These are phyloP conservation scores for Albula goreensis DNA, from an alignment of 2,113 vertebrate species.

Conservation along the genomic window DNA sequence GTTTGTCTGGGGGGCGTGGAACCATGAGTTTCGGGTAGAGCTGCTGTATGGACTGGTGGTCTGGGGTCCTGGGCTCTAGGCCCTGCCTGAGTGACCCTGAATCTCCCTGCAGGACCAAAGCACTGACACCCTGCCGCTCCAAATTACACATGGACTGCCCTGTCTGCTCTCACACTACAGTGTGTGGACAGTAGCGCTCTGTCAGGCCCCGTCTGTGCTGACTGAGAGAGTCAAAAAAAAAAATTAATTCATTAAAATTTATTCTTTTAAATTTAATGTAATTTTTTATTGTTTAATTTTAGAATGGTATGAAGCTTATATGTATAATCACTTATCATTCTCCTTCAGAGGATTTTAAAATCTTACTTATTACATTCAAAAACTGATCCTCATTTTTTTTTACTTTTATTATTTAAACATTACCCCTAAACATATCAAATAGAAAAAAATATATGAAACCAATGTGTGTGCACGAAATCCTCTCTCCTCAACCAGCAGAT, in stretches of 20 bases:
- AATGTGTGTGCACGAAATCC: not conserved
- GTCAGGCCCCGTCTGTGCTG: constrained; percentile 22
- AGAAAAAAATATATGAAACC: not conserved
- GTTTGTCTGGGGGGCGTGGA: not conserved
- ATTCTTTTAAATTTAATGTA: not conserved
- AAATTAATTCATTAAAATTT: too few relatives aligned
- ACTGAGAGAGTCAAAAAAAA: not conserved
- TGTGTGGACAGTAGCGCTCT: constrained; percentile 26
- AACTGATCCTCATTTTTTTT: not conserved
- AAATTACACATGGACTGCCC: constrained; percentile 15
- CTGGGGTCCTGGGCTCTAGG: constrained; percentile 12
- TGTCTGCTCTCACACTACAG: constrained; percentile 22
- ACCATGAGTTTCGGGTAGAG: not conserved
- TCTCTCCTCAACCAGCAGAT: not conserved
- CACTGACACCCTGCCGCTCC: constrained; percentile 31
- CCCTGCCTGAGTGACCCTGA: constrained; percentile 20
- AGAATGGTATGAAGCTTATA: too few relatives aligned
- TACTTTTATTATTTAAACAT: not conserved
- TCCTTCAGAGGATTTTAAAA: too few relatives aligned
- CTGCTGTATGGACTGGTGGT: constrained; percentile 1
- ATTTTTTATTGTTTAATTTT: not conserved
- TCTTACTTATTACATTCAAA: not conserved
- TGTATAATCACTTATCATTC: too few relatives aligned
- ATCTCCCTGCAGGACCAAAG: constrained; percentile 25
- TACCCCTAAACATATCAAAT: not conserved